A percentile compares a stretch with the other conserved stretches of the same genome.
These are phyloP conservation scores for Monopterus albus DNA, from an alignment of 2,113 vertebrate species.

Conservation along the genomic window DNA sequence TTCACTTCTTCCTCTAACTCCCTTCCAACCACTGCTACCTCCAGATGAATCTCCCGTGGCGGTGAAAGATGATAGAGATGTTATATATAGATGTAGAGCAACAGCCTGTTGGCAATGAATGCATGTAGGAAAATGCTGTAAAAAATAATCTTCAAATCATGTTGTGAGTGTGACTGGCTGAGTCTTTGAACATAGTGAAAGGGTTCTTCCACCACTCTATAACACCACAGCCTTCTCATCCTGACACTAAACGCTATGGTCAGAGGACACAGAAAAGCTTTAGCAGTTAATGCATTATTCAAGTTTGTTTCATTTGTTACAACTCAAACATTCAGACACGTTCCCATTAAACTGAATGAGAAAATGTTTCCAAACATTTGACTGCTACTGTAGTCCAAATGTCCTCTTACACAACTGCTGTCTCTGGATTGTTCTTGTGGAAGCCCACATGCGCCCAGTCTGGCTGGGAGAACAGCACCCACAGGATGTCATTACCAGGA, in stretches of 20 bases:
- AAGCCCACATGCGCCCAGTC: too few relatives aligned
- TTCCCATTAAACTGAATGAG: too few relatives aligned
- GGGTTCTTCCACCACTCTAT: slow-evolving; percentile 14
- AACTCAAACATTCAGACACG: too few relatives aligned
- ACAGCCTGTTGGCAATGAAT: slow-evolving; percentile 55
- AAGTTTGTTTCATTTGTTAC: too few relatives aligned
- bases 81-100: slow-evolving; percentile 65
- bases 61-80: slow-evolving; percentile 52
- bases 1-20: slow-evolving; percentile 26
- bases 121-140: slow-evolving; percentile 29
- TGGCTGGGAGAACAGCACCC: too few relatives aligned
- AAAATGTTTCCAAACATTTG: too few relatives aligned
- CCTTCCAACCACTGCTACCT: slow-evolving; percentile 17
- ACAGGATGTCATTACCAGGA: too few relatives aligned
- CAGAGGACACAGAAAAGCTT: not conserved
- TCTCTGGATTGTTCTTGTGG: too few relatives aligned
- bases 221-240: slow-evolving; percentile 27
- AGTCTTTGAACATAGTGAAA: slow-evolving; percentile 52
- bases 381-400: too few relatives aligned
- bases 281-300: too few relatives aligned
- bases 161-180: slow-evolving; percentile 58
- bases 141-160: slow-evolving; percentile 66
- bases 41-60: slow-evolving; percentile 50
- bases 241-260: not conserved
- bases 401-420: too few relatives aligned